Base-by-base conservation (phyloP, 1,140 invertebrate species). In the Araneus ventricosus region DNA sequence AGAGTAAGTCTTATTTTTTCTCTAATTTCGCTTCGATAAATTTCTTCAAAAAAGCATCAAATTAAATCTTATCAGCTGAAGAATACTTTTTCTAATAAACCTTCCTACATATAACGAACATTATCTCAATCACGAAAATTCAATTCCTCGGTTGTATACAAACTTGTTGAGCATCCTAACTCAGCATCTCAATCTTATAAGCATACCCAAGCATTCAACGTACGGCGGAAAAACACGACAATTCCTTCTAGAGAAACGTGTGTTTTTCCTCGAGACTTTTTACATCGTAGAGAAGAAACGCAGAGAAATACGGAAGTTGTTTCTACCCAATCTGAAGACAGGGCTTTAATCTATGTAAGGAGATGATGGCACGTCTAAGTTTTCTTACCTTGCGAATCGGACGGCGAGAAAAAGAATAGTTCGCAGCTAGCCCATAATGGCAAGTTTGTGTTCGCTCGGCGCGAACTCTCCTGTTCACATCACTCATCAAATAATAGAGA, bases 401-500 rank as follows among this genome's bases (percentile, higher is more conserved):
- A 37, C 34, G 70, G 70, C 34, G 70, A 75, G 70, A 75, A 75
- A 75, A 30, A 30, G 70, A 20, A 52, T 20, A 20, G 27, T 75
- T 75, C 70, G 30, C 30, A 45, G 67, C 45, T 93, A 93, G 85
- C 91, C 91, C 91, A 93, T 93, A 80, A 41, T 80, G 85, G 20
- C 61, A 70, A 84, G 80, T 63, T 41, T n/a, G 61, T 86, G 90
- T 86, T 52, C 84, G 41, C 34, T n/a, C 57, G 90, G 90, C 27
- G 88, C 88, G 88, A 90, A 85, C 90, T 39, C 82, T 79, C n/a
- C 82, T 93, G 91, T 87, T 88, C 85, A 59, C 91, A 93, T 93
- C 91, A 93, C 91, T 93, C 85, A 91, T 91, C 90, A 87, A 93
- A 88, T 88, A 93, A 92, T 27, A 57, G 90, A 39, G 34, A 70